A percentile compares a stretch with the other conserved stretches of the same genome.
phyloP scores from a whole-genome alignment of 2,113 vertebrate species.

The Scopus umbretta region DNA sequence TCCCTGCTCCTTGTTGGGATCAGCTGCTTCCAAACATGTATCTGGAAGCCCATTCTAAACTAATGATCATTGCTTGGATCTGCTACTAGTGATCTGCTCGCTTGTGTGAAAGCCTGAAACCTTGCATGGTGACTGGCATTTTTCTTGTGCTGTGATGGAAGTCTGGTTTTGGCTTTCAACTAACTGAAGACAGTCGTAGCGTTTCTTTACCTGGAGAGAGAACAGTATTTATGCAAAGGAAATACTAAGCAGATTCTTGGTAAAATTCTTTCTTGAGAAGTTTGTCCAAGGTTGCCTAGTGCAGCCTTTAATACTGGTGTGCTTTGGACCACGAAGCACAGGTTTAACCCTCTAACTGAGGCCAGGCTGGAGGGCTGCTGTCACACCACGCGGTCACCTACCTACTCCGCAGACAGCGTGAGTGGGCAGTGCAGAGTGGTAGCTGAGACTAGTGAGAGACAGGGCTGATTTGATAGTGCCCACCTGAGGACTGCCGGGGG shows the following conservation, averaged over 20 bases:
- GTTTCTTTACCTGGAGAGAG: neutral
- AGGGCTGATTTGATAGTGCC: neutral
- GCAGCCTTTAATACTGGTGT: neutral
- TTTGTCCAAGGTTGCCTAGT: neutral
- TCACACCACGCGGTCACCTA: neutral
- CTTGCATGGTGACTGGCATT: accelerated
- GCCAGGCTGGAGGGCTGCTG: neutral
- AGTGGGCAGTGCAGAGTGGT: neutral
- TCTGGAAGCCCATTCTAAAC: neutral
- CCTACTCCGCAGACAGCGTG: neutral
- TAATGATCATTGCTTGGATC: neutral
- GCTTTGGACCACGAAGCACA: neutral
- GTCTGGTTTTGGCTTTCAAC: neutral
- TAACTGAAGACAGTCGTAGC: neutral
- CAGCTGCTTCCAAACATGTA: neutral
- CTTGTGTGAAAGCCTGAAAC: neutral
- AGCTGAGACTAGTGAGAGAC: neutral
- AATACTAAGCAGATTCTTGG: neutral
- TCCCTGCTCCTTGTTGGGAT: neutral
- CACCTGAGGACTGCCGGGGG: neutral
- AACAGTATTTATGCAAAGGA: neutral
- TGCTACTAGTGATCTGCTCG: neutral
- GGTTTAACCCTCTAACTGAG: neutral
- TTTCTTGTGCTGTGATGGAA: accelerated
- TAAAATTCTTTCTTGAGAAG: neutral